Base-by-base conservation (phyloP, 2,113 vertebrate genomes). In the Pygathrix nemaeus region DNA sequence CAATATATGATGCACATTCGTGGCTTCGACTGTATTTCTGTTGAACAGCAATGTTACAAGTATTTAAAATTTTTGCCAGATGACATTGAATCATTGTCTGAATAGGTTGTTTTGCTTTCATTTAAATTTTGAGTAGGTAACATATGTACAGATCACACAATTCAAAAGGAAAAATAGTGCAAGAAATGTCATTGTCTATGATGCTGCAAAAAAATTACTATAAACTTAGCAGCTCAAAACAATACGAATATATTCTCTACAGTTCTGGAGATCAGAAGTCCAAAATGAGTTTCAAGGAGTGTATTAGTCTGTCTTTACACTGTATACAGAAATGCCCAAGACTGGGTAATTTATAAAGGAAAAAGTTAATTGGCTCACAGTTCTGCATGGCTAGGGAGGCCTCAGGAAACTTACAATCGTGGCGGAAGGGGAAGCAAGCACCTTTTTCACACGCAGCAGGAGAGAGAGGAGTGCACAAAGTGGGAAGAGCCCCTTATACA, bases 71-170 rank as follows among this genome's bases (percentile, higher is more conserved):
- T 50, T 52, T 88, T 61, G 11, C 43, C 52, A 91, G 21, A n/a
- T 80, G n/a, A 18, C 7, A 59, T 50, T n/a, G 32, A 75, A 83
- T 64, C 43, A 48, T 45, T 81, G 16, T 52, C 18, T 83, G 59
- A 93, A 93, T 64, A 82, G 3, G 2, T 16, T 45, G 27, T 85
- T 76, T 75, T 70, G n/a, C 27, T 72, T 95, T 64, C 13, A 48
- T 81, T 95, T 92, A 82, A 87, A 73, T 76, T 94, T 97, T 93
- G n/a, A 89, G 7, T 32, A 70, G 40, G n/a, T 66, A 88, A 76
- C 32, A 66, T 18, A 23, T 7, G 9, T 59, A 38, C 45, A 55
- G 12, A 61, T 21, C 18, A 35, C 23, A 80, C 35, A 96, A 88
- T 85, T 64, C 21, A 55, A 86, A 83, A 96, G 57, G n/a, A 59